Percentiles rank a stretch among this genome's conserved stretches.
Evolutionary conservation across 2,888 invertebrate genomes (phyloP).

Genomic region (Campoplex nolae): DNA sequence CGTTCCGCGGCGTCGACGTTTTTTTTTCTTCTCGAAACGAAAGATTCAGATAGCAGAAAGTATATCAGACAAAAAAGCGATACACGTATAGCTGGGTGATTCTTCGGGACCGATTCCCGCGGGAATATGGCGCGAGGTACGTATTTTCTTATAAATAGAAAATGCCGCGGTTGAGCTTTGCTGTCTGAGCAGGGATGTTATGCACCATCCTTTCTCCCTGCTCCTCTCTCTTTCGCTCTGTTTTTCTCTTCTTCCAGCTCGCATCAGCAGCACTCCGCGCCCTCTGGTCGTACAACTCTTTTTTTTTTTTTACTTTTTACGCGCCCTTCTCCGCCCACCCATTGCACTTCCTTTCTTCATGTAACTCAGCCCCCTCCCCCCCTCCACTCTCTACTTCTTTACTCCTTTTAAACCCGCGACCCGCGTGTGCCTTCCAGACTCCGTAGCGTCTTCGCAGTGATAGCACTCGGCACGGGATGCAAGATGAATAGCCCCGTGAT

Average conservation of each 20-base stretch:
- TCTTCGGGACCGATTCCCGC: constrained; percentile 64
- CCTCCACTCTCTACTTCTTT: constrained; percentile 56
- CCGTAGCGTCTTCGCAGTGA: constrained; percentile 57
- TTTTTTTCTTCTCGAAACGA: constrained; percentile 1
- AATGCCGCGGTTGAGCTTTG: constrained; percentile 73
- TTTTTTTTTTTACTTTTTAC: constrained; percentile 19
- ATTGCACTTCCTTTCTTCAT: constrained; percentile 53
- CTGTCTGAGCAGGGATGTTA: constrained; percentile 53
- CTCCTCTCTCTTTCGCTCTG: neutral
- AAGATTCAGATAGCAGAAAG: constrained; percentile 38
- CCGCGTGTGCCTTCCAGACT: constrained; percentile 43
- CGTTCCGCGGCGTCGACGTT: neutral
- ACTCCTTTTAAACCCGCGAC: constrained; percentile 75
- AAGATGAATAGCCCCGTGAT: constrained; percentile 75
- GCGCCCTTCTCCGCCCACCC: constrained; percentile 30
- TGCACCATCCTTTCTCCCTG: constrained; percentile 16
- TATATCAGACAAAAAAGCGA: constrained; percentile 54
- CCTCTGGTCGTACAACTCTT: constrained; percentile 36
- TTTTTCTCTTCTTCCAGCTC: constrained; percentile 5
- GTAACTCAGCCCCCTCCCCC: constrained; percentile 44
- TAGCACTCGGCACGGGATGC: constrained; percentile 69
- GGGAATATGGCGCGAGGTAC: constrained; percentile 71
- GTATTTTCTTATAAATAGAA: constrained; percentile 82
- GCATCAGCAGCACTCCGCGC: constrained; percentile 30
- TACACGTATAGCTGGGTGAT: constrained; percentile 39